phyloP scores from a whole-genome alignment of 2,888 invertebrate genomes.

The Euplagia quadripunctaria region DNA sequence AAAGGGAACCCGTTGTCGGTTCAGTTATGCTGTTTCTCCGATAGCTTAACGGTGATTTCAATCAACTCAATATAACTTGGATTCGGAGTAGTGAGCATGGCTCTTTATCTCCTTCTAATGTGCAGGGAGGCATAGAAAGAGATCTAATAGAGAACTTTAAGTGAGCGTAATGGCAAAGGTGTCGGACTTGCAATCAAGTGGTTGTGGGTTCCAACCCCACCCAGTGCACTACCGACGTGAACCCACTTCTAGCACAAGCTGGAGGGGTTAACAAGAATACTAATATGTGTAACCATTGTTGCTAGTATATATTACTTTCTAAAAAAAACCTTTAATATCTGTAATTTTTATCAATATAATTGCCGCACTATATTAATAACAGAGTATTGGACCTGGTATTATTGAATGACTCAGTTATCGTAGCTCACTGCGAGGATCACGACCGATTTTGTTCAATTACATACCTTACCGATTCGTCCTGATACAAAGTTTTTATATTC shows the following conservation, averaged over 20 bases:
- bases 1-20: constrained; percentile 1
- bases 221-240: too few species aligned
- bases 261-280: too few species aligned
- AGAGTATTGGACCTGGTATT: constrained; percentile 14
- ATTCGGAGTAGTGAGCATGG: constrained; percentile 13
- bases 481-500: constrained; percentile 11
- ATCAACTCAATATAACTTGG: not conserved
- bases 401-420: constrained; percentile 10
- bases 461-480: too few species aligned
- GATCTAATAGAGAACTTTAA: constrained; percentile 13
- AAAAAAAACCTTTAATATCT: too few species aligned
- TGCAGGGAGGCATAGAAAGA: not conserved
- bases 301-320: too few species aligned
- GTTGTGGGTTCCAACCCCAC: too few species aligned
- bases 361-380: not conserved
- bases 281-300: too few species aligned
- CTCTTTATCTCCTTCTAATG: constrained; percentile 1
- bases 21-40: constrained; percentile 9
- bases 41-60: constrained; percentile 2
- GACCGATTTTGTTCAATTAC: too few species aligned
- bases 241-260: too few species aligned
- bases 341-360: constrained; percentile 22
- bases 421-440: constrained; percentile 5
- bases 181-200: too few species aligned
- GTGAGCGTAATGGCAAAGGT: too few species aligned